A percentile compares a stretch with the other conserved stretches of the same genome.
phyloP scores from a whole-genome alignment of 1,140 invertebrate species.

The Copidosoma floridanum region DNA sequence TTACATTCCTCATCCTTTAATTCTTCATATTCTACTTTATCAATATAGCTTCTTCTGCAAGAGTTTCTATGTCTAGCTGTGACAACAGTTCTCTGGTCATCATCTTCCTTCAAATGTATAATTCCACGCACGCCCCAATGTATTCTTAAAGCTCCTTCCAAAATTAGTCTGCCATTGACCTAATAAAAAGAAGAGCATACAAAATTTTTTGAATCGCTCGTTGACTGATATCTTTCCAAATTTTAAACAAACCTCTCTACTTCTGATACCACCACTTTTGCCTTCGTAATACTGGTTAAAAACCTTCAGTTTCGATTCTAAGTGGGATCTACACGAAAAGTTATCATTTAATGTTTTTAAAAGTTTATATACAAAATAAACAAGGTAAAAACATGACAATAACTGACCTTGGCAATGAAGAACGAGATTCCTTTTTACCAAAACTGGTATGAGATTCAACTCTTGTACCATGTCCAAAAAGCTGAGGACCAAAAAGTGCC shows the following conservation, averaged over 20 bases:
- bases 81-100: conserved; percentile 76
- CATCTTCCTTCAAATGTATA: conserved; percentile 84
- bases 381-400: conserved; percentile 4
- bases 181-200: conserved; percentile 31
- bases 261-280: conserved; percentile 72
- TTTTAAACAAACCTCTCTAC: conserved; percentile 61
- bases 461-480: conserved; percentile 83
- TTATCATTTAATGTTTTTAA: conserved; percentile 11
- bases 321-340: conserved; percentile 63
- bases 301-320: conserved; percentile 76
- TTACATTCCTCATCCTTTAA: conserved; percentile 36
- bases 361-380: conserved; percentile 8
- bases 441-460: conserved; percentile 85
- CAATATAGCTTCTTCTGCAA: conserved; percentile 52
- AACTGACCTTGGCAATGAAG: conserved; percentile 49
- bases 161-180: conserved; percentile 74
- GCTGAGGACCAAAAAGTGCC: conserved; percentile 80
- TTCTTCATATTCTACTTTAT: conserved; percentile 43
- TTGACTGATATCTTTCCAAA: no score
- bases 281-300: conserved; percentile 82
- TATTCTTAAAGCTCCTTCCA: conserved; percentile 78
- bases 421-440: conserved; percentile 65
- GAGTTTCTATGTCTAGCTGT: conserved; percentile 71
- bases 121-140: conserved; percentile 83
- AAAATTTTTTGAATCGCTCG: background rate